Percentiles rank a stretch among this genome's conserved stretches.
Conservation (phyloP, 2,113 vertebrate species). For the Oceanodroma tethys region DNA sequence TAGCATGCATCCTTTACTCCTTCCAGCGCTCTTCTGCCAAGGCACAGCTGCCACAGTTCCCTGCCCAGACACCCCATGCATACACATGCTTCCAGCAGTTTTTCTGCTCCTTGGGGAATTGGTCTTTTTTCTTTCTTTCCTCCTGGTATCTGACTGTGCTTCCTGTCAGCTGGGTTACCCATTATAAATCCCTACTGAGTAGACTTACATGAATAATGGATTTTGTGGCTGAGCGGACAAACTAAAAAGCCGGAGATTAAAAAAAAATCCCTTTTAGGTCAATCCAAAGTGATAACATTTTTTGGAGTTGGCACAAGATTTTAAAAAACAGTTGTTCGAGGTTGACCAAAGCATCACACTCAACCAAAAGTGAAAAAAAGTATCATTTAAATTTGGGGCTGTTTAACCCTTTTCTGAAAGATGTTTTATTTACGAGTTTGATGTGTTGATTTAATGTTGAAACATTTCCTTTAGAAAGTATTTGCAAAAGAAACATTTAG, state of each 20-base stretch:
- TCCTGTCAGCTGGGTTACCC: constrained; percentile 40
- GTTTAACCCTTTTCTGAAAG: constrained; percentile 9
- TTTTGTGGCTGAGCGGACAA: not conserved
- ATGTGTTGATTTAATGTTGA: not conserved
- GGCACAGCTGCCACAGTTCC: not conserved
- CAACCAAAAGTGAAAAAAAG: not conserved
- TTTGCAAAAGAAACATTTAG: constrained; percentile 26
- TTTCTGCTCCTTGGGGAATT: constrained; percentile 1
- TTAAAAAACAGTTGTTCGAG: not conserved
- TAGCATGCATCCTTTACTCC: not conserved
- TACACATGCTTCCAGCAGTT: not conserved
- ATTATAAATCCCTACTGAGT: constrained; percentile 10
- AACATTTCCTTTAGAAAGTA: constrained; percentile 2
- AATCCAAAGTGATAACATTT: not conserved
- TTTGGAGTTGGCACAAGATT: not conserved
- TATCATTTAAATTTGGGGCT: not conserved
- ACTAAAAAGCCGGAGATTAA: not conserved
- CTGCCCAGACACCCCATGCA: not conserved
- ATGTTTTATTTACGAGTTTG: not conserved
- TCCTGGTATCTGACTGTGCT: constrained; percentile 21
- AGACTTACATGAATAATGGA: not conserved
- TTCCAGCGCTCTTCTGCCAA: not conserved
- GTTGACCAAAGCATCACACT: not conserved
- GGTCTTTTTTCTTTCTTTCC: constrained; percentile 7
- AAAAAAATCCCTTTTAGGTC: not conserved